Percentiles rank a stretch among this genome's conserved stretches.
These are phyloP conservation scores for Agrotis exclamationis DNA, from an alignment of 2,888 invertebrate genomes.

Conservation along the genomic window DNA sequence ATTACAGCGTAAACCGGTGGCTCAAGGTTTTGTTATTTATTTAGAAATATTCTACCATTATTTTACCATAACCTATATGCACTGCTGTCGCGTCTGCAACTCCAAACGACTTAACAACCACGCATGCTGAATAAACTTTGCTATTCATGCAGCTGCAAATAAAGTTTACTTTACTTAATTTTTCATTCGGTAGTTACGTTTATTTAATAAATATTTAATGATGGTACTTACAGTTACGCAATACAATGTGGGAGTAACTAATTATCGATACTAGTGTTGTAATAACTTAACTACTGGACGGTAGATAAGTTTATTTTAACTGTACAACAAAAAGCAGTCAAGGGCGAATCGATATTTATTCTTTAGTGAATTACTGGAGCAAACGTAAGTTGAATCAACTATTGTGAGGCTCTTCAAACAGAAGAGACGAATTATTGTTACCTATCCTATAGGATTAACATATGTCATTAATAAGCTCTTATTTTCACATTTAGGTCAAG, in stretches of 20 bases:
- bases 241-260: conserved; percentile 65
- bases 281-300: conserved; percentile 52
- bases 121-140: conserved; percentile 3
- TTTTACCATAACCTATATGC: conserved; percentile 70
- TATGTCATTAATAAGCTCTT: conserved; percentile 1
- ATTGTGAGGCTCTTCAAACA: conserved; percentile 21
- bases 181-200: neutral
- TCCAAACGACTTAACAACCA: conserved; percentile 27
- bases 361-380: conserved; percentile 51
- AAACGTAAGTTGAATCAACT: conserved; percentile 21
- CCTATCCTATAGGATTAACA: conserved; percentile 24
- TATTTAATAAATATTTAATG: conserved; percentile 63
- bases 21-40: conserved; percentile 73
- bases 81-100: neutral
- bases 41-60: conserved; percentile 76
- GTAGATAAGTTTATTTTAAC: conserved; percentile 31
- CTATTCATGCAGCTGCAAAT: neutral
- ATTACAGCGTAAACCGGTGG: conserved; percentile 49
- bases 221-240: conserved; percentile 66
- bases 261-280: conserved; percentile 69
- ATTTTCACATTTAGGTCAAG: conserved; percentile 8
- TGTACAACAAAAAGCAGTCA: conserved; percentile 35
- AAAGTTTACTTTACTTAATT: conserved; percentile 39
- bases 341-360: conserved; percentile 44
- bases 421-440: conserved; percentile 8